phyloP scores from a whole-genome alignment of 2,113 vertebrate genomes.

The Miniopterus natalensis region DNA sequence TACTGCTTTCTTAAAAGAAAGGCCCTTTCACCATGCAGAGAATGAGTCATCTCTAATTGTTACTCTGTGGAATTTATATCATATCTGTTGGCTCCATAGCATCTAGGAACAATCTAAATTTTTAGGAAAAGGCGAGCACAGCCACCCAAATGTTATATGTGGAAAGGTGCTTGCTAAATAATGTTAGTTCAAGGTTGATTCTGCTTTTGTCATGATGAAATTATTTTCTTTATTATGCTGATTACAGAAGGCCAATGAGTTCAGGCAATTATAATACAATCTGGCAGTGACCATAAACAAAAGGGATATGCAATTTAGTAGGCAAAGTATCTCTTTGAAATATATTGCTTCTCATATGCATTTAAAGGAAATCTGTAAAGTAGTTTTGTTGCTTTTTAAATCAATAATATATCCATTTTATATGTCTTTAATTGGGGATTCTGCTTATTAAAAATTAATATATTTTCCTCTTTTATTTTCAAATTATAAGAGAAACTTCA shows the following conservation, averaged over 20 bases:
- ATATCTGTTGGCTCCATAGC: not conserved
- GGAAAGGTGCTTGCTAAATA: not conserved
- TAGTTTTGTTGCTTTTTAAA: not conserved
- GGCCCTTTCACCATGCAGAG: not conserved
- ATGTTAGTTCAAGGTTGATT: not conserved
- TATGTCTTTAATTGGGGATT: not conserved
- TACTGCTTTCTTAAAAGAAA: constrained; percentile 11
- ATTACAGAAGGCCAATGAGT: not conserved
- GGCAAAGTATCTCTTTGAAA: not conserved
- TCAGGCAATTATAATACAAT: not conserved
- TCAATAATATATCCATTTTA: not conserved
- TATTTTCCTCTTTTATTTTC: not conserved
- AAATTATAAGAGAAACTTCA: not conserved
- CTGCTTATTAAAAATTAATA: not conserved
- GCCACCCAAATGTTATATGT: not conserved
- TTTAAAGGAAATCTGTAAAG: not conserved
- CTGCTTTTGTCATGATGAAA: not conserved
- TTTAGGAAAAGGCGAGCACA: not conserved
- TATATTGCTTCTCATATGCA: not conserved
- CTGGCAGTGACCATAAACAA: not conserved
- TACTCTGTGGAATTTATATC: not conserved
- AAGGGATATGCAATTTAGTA: not conserved
- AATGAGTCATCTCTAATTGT: not conserved
- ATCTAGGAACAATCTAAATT: not conserved
- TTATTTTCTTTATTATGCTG: constrained; percentile 26